Base-by-base conservation (phyloP, 2,888 invertebrate species). In the Salpingus planirostris region DNA sequence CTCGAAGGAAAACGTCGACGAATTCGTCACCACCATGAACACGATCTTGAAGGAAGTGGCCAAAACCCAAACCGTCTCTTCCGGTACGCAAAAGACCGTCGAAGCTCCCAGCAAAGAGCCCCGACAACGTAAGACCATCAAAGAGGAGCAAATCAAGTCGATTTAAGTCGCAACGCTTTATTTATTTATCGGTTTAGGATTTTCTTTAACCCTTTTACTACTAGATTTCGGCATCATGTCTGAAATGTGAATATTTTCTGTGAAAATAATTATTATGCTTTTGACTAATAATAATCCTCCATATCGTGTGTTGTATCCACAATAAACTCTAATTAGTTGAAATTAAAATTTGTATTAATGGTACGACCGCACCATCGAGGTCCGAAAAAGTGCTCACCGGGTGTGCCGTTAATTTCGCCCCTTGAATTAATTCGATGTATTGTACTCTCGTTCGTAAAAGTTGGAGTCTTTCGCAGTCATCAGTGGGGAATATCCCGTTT, bases 1-100 rank as follows among this genome's bases (percentile, higher is more conserved):
- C 61, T 78, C 71, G 8, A 73, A 73, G 14, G 79, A 81, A 43
- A 86, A 90, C 56, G 92, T 81, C 0, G 83, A 92, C 54, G 71
- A 78, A 38, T 72, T 93, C 2, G 67, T 89, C 0, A 64, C 74
- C 11, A 73, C 74, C 0, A 62, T 89, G 21, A 81, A 84, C 49
- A 64, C 71, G 33, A 71, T 86, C 12, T 65, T 89, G 1, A 67
- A 69, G 2, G 85, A 87, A 57, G 62, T 82, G 6, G 48, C 58
- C 2, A 26, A 11, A n/a, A 12, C n/a, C n/a, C 14, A 30, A 11
- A 11, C 27, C 24, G 10, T 11, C 13, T 10, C 11, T 8, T 21
- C n/a, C 7, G 24, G 11, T 18, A 18, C 18, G 6, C 18, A 18
- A 13, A 33, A 30, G 7, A 18, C 21, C 14, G 24, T 21, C 2